Percentiles rank a stretch among this genome's conserved stretches.
Evolutionary conservation across 2,113 vertebrate species (phyloP).

Genomic region (Morone saxatilis): DNA sequence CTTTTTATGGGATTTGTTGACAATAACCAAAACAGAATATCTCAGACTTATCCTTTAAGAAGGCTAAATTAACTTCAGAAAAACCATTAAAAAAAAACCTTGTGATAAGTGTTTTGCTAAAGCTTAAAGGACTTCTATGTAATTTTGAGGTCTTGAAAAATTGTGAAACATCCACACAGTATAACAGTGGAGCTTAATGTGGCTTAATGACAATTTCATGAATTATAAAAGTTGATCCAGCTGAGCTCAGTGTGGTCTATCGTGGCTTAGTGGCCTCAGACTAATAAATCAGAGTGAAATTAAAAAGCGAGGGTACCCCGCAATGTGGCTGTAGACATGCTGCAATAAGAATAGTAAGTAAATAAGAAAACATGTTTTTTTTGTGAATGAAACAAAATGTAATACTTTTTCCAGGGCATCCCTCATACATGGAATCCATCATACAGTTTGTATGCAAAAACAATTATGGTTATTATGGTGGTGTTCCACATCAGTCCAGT

Average conservation of each 20-base stretch:
- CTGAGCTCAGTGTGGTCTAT: not conserved
- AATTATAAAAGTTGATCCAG: conserved; percentile 1
- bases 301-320: not conserved
- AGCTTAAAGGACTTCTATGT: not conserved
- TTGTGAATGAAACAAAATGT: conserved; percentile 1
- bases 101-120: not conserved
- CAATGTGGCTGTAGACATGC: not conserved
- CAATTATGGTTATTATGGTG: not conserved
- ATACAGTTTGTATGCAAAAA: conserved; percentile 39
- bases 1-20: no score
- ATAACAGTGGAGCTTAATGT: not conserved
- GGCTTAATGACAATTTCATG: not conserved
- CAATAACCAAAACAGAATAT: not conserved
- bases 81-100: not conserved
- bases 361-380: not conserved
- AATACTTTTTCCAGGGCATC: not conserved
- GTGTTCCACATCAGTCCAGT: conserved; percentile 14
- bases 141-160: not conserved
- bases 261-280: no score
- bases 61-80: not conserved
- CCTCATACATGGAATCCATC: not conserved
- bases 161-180: not conserved
- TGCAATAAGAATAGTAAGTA: not conserved
- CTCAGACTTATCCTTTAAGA: not conserved
- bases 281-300: not conserved